Evolutionary conservation across 2,888 invertebrate species (phyloP).

Genomic region (Megaustenia siamemsis): DNA sequence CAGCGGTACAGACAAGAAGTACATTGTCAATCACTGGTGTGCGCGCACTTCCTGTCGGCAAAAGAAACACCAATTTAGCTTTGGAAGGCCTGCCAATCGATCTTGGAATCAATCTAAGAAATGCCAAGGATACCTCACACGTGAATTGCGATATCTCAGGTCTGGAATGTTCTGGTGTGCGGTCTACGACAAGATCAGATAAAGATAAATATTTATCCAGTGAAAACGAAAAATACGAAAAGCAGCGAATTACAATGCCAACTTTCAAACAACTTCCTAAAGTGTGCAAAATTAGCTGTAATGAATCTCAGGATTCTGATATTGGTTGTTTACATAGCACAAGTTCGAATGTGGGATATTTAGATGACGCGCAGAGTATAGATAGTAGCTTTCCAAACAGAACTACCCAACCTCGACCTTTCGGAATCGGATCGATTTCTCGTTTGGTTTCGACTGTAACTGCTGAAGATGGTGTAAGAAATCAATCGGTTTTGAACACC

Average conservation of each 20-base stretch:
- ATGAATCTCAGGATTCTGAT: constrained; percentile 13
- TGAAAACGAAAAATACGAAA: neutral
- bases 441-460: neutral
- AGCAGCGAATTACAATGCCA: neutral
- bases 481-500: neutral
- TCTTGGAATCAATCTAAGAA: constrained; percentile 22
- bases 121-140: neutral
- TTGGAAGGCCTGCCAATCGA: neutral
- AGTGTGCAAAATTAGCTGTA: neutral
- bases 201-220: neutral
- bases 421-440: constrained; percentile 26
- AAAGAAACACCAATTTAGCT: constrained; percentile 36
- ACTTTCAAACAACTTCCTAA: constrained; percentile 21
- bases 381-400: constrained; percentile 24
- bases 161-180: neutral
- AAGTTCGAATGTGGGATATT: neutral
- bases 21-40: constrained; percentile 13
- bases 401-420: neutral
- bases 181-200: neutral
- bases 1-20: neutral
- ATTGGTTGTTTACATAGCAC: constrained; percentile 32
- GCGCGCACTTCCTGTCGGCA: neutral
- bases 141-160: neutral
- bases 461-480: constrained; percentile 20
- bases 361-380: neutral